These are phyloP conservation scores for Alcedo atthis DNA, from an alignment of 2,797 vertebrate species.

Conservation along the genomic window DNA sequence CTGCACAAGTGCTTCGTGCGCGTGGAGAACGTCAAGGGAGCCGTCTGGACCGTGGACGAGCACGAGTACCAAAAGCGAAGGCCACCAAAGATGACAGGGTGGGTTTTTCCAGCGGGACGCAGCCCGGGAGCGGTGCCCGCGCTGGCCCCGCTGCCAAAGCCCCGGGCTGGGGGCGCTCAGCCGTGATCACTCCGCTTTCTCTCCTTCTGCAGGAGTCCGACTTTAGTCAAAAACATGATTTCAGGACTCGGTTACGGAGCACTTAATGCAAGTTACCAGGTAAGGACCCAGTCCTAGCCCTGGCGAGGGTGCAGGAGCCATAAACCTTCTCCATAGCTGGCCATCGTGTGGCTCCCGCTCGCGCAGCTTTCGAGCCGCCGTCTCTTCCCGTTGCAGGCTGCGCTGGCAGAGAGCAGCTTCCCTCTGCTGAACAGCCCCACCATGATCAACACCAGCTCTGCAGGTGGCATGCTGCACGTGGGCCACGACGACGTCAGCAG, in stretches of 20 bases:
- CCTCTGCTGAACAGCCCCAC: slow-evolving; percentile 92
- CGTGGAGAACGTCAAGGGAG: slow-evolving; percentile 98
- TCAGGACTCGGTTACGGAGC: slow-evolving; percentile 96
- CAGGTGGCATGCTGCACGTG: slow-evolving; percentile 93
- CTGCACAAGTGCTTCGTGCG: slow-evolving; percentile 99
- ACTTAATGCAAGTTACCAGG: slow-evolving; percentile 98
- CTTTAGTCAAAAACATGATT: slow-evolving; percentile 99
- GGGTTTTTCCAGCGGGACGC: not conserved
- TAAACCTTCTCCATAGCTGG: fast-evolving
- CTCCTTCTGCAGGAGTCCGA: slow-evolving; percentile 87
- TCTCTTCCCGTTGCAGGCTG: slow-evolving; percentile 79
- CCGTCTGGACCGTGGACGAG: slow-evolving; percentile 98
- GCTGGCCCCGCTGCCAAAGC: not conserved
- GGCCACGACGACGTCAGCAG: slow-evolving; percentile 96
- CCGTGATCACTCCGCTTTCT: not conserved
- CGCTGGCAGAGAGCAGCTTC: slow-evolving; percentile 96
- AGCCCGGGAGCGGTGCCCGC: fast-evolving
- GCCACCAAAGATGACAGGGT: slow-evolving; percentile 99
- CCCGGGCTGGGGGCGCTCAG: fast-evolving
- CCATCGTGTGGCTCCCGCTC: not conserved
- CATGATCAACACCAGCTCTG: slow-evolving; percentile 89
- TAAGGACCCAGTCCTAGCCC: slow-evolving; percentile 50
- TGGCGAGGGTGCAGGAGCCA: fast-evolving
- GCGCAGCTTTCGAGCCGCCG: not conserved
- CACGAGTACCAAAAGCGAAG: slow-evolving; percentile 99